A percentile compares a stretch with the other conserved stretches of the same genome.
Conservation (phyloP, 1,140 invertebrate genomes). For the Zophobas atratus region DNA sequence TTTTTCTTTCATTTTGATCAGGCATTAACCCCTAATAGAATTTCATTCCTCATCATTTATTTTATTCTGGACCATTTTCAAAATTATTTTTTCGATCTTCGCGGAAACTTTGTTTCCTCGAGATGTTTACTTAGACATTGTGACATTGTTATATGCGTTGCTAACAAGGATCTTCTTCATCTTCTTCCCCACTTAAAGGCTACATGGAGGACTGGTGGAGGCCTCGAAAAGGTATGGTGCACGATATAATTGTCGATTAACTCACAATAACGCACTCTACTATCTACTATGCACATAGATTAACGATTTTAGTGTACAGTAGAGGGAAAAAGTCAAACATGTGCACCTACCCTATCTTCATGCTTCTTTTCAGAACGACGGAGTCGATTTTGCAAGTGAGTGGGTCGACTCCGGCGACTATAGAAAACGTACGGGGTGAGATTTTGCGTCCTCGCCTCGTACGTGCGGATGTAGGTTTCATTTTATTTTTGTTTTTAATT, state of each 20-base stretch:
- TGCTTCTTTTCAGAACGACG: not conserved
- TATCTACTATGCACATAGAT: conserved; percentile 3
- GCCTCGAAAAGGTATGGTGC: conserved; percentile 88
- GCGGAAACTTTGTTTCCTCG: not conserved
- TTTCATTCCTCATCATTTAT: conserved; percentile 43
- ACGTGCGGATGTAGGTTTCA: conserved; percentile 10
- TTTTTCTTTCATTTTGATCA: conserved; percentile 58
- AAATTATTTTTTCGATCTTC: not conserved
- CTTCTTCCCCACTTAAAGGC: conserved; percentile 94
- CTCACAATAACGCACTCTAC: conserved; percentile 31
- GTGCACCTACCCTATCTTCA: conserved; percentile 45
- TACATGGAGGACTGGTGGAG: conserved; percentile 97
- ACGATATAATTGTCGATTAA: conserved; percentile 45
- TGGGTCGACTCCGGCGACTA: too few species aligned
- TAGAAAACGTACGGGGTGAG: too few species aligned
- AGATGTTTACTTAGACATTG: conserved; percentile 54
- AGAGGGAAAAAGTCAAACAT: conserved; percentile 33
- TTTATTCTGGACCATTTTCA: conserved; percentile 17
- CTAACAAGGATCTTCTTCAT: conserved; percentile 90
- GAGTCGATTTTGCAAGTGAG: too few species aligned
- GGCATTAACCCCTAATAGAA: conserved; percentile 42
- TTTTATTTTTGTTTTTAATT: conserved; percentile 28
- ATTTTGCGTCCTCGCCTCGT: too few species aligned
- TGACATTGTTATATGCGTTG: conserved; percentile 66
- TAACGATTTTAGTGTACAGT: conserved; percentile 12